Conservation (phyloP, 2,888 invertebrate genomes). For the Erpobdella octoculata region DNA sequence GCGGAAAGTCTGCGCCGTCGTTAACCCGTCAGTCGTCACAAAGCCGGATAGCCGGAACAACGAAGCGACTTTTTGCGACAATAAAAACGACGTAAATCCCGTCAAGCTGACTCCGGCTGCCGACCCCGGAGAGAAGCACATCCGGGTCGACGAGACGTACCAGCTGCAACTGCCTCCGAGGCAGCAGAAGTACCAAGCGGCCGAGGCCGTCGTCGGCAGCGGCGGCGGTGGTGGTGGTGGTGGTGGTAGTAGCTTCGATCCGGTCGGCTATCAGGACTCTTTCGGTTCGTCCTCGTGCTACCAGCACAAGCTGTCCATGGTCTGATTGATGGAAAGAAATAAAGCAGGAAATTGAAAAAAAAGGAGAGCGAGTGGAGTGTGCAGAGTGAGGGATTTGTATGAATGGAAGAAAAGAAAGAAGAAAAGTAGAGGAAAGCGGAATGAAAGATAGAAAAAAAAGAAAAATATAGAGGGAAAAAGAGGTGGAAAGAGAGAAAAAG, state of each 20-base stretch:
- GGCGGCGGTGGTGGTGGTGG: no score
- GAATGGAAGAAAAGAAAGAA: no score
- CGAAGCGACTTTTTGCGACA: neutral
- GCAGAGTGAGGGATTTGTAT: no score
- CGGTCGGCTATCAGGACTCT: neutral
- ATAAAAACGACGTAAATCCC: neutral
- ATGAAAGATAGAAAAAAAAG: no score
- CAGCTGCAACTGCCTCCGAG: no score
- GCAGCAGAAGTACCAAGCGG: neutral
- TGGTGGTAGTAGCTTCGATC: neutral
- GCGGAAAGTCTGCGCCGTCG: slow-evolving; percentile 13
- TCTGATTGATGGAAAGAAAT: no score
- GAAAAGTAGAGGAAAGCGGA: no score
- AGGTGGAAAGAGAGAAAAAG: no score
- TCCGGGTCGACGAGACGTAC: neutral
- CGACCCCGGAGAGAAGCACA: no score
- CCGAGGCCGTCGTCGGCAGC: neutral
- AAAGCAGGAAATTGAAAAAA: no score
- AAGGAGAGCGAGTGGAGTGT: no score
- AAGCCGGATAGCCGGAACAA: neutral
- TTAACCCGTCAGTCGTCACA: slow-evolving; percentile 18
- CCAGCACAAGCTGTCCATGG: slow-evolving; percentile 3
- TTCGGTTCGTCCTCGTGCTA: neutral
- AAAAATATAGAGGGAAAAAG: no score
- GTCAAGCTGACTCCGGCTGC: neutral